Conservation (phyloP, 2,113 vertebrate genomes). For the Trichechus manatus region DNA sequence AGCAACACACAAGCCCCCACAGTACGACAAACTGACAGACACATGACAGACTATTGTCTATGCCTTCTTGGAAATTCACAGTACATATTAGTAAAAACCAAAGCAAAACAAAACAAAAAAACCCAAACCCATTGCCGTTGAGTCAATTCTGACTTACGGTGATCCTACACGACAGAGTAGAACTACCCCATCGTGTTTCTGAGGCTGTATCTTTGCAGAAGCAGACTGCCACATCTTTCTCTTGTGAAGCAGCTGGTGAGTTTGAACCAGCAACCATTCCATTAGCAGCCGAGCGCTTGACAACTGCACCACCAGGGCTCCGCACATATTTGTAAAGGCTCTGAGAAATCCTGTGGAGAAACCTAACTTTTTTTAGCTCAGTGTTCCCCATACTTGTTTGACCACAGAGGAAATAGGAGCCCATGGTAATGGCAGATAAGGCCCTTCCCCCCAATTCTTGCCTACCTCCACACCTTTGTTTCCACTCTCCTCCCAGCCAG, state of each 20-base stretch:
- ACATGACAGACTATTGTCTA: not conserved
- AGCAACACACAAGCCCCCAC: no score
- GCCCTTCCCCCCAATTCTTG: not conserved
- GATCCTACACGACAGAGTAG: not conserved
- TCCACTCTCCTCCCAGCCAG: not conserved
- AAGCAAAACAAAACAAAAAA: not conserved
- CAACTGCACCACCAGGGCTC: not conserved
- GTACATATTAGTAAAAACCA: not conserved
- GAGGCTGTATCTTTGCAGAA: no score
- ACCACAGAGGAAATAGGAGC: not conserved
- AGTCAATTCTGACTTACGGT: not conserved
- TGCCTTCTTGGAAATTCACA: not conserved
- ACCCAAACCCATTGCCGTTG: not conserved
- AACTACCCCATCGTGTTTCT: no score
- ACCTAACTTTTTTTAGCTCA: not conserved
- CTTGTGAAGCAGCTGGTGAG: no score
- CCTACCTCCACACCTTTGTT: no score
- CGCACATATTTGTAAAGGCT: not conserved
- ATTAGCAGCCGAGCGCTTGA: not conserved
- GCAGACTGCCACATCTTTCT: no score
- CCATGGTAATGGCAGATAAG: accelerated
- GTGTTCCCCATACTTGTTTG: not conserved
- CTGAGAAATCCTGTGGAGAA: not conserved
- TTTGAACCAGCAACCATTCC: no score
- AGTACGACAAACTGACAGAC: no score